A percentile compares a stretch with the other conserved stretches of the same genome.
These are phyloP conservation scores for Synergus itoensis DNA, from an alignment of 2,888 invertebrate genomes.

Conservation along the genomic window DNA sequence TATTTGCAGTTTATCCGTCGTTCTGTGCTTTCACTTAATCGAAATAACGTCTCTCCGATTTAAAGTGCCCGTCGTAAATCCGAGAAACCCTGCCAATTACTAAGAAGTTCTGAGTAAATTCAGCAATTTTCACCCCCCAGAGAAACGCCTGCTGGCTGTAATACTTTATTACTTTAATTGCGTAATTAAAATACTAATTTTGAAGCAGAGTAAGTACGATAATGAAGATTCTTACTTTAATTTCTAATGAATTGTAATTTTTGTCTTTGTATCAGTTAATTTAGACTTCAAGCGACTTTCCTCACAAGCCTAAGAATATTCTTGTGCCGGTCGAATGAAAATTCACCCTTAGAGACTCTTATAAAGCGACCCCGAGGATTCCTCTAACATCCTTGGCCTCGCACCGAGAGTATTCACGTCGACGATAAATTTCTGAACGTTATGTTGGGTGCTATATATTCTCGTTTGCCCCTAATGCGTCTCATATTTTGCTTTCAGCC, in stretches of 20 bases:
- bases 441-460: neutral
- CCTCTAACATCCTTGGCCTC: neutral
- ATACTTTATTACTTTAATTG: neutral
- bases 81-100: neutral
- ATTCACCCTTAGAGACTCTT: too few species aligned
- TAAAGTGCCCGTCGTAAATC: conserved; percentile 47
- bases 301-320: too few species aligned
- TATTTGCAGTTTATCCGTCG: neutral
- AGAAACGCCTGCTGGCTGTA: neutral
- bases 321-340: too few species aligned
- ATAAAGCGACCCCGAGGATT: neutral
- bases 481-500: conserved; percentile 7
- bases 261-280: too few species aligned
- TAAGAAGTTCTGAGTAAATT: conserved; percentile 4
- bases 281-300: too few species aligned
- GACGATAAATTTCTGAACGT: neutral
- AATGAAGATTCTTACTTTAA: too few species aligned
- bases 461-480: conserved; percentile 14
- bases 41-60: conserved; percentile 51
- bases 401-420: neutral
- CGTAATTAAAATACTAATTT: neutral
- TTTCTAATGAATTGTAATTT: too few species aligned
- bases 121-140: neutral
- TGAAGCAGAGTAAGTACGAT: neutral
- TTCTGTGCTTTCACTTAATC: conserved; percentile 42